A percentile compares a stretch with the other conserved stretches of the same genome.
Evolutionary conservation across 2,888 invertebrate species (phyloP).

Genomic region (Pandemis corylana): DNA sequence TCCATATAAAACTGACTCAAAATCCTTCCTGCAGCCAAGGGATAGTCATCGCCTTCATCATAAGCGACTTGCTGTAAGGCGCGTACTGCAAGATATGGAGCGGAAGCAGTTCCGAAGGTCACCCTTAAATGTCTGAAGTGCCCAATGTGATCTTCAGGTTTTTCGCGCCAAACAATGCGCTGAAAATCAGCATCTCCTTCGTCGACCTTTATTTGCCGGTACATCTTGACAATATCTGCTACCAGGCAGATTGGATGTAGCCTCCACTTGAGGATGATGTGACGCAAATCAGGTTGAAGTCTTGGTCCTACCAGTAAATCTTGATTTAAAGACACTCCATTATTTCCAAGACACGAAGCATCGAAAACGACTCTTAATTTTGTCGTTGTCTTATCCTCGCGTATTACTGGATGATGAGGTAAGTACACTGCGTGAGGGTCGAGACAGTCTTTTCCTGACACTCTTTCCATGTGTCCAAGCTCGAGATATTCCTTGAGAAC

Average conservation of each 20-base stretch:
- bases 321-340: conserved; percentile 19
- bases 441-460: not conserved
- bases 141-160: no score
- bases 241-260: conserved; percentile 1
- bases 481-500: not conserved
- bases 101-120: not conserved
- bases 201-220: conserved; percentile 13
- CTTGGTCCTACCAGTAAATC: conserved; percentile 7
- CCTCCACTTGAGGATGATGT: conserved; percentile 6
- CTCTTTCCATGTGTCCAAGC: not conserved
- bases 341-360: conserved; percentile 14
- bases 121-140: not conserved
- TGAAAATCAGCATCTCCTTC: conserved; percentile 7
- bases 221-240: conserved; percentile 17
- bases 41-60: not conserved
- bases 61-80: not conserved
- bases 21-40: not conserved
- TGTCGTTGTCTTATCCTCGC: conserved; percentile 4
- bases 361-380: conserved; percentile 15
- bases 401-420: not conserved
- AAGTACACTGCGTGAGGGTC: not conserved
- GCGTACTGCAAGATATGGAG: not conserved
- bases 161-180: conserved; percentile 5
- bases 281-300: conserved; percentile 9
- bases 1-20: not conserved